These are phyloP conservation scores for Alviniconcha marisindica DNA, from an alignment of 1,140 invertebrate genomes.

Conservation along the genomic window DNA sequence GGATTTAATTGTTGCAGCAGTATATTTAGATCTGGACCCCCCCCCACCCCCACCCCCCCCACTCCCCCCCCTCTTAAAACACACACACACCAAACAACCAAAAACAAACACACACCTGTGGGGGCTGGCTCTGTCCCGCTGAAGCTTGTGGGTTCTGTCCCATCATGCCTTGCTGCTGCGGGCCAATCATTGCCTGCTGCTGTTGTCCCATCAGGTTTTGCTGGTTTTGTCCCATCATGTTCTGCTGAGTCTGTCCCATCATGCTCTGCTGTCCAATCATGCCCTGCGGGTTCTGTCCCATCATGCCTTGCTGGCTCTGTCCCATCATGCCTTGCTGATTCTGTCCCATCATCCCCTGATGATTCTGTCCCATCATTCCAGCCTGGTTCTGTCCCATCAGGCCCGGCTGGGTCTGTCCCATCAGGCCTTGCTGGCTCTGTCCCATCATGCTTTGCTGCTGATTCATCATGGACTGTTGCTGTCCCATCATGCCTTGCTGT, in stretches of 20 bases:
- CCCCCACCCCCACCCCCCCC: no score
- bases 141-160: conserved; percentile 27
- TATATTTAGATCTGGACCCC: no score
- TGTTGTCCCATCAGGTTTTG: conserved; percentile 59
- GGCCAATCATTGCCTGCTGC: conserved; percentile 49
- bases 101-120: conserved; percentile 39
- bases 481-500: conserved; percentile 40
- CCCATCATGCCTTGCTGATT: conserved; percentile 28
- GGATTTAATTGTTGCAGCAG: no score
- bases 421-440: conserved; percentile 24
- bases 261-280: conserved; percentile 35
- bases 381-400: conserved; percentile 55
- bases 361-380: conserved; percentile 36
- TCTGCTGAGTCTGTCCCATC: conserved; percentile 1
- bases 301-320: conserved; percentile 17
- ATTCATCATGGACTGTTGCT: no score
- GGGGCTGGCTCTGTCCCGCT: conserved; percentile 36
- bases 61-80: no score
- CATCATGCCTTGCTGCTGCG: conserved; percentile 36
- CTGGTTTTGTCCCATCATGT: conserved; percentile 33
- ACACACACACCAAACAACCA: no score
- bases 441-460: conserved; percentile 35
- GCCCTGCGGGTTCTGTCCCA: conserved; percentile 45
- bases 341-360: conserved; percentile 33
- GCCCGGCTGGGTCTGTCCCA: conserved; percentile 41